Conservation (phyloP, 2,797 vertebrate genomes). For the Diglossa cyanea region DNA sequence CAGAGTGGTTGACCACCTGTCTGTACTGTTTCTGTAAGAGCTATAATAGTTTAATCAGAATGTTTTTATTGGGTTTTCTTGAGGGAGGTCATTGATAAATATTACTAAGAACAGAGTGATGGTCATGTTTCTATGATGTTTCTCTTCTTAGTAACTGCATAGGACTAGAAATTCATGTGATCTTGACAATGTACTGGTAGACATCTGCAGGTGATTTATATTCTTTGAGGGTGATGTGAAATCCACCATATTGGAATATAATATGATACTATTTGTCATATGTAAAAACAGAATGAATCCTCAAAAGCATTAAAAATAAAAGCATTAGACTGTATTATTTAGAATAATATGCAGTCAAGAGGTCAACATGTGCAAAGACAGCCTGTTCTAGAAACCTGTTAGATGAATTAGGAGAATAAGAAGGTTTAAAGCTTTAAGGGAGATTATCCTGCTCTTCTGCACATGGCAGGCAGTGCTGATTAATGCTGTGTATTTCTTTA, state of each 20-base stretch:
- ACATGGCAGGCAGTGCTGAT: conserved; percentile 47
- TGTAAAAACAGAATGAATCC: not conserved
- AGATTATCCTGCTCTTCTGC: conserved; percentile 64
- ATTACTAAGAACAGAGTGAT: not conserved
- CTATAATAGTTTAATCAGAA: not conserved
- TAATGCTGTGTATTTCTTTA: conserved; percentile 59
- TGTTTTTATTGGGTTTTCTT: not conserved
- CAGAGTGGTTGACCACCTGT: not conserved
- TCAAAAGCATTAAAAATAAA: conserved; percentile 2
- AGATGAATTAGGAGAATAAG: conserved; percentile 73
- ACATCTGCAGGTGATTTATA: not conserved
- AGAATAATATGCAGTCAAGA: conserved; percentile 24
- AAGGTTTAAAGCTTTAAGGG: conserved; percentile 63
- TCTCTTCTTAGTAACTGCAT: not conserved
- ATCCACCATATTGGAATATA: not conserved
- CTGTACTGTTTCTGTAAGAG: not conserved
- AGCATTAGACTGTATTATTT: not conserved
- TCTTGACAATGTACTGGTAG: not conserved
- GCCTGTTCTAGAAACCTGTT: conserved; percentile 63
- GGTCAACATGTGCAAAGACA: conserved; percentile 56
- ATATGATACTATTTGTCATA: not conserved
- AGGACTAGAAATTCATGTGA: not conserved
- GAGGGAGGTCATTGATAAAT: not conserved
- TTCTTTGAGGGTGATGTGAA: not conserved
- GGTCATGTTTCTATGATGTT: not conserved